phyloP scores from a whole-genome alignment of 2,888 invertebrate genomes.

The Drosophila imparisetae region DNA sequence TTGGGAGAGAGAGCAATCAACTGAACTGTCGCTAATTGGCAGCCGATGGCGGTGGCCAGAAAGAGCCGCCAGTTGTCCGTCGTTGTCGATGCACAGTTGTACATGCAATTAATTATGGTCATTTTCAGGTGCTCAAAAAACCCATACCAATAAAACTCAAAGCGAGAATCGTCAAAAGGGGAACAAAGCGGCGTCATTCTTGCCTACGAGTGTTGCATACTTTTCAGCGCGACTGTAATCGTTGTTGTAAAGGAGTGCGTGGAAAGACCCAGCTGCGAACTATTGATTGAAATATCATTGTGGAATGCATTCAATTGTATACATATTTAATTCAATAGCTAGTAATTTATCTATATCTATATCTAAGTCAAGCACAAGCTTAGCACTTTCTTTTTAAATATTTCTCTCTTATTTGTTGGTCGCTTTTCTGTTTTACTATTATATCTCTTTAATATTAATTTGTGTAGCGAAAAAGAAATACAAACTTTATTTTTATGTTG shows the following conservation, averaged over 20 bases:
- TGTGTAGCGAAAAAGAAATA: no score
- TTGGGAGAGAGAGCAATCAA: constrained; percentile 1
- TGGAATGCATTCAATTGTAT: neutral
- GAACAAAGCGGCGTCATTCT: constrained; percentile 61
- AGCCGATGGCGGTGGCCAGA: constrained; percentile 33
- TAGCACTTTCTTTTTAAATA: neutral
- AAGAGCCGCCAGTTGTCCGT: constrained; percentile 62
- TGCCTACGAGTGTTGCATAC: constrained; percentile 68
- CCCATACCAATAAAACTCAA: constrained; percentile 5
- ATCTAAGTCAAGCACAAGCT: neutral
- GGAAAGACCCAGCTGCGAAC: neutral
- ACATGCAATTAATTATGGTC: constrained; percentile 80
- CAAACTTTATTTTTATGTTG: no score
- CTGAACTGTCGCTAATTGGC: constrained; percentile 65
- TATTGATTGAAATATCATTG: neutral
- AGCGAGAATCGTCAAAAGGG: constrained; percentile 16
- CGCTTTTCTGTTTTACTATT: no score
- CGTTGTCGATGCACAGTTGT: constrained; percentile 47
- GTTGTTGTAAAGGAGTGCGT: constrained; percentile 39
- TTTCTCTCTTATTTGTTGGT: neutral
- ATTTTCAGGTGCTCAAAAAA: constrained; percentile 69
- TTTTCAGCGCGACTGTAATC: constrained; percentile 42
- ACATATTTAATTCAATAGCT: neutral
- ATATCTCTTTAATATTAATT: no score
- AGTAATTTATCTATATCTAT: neutral